Evolutionary conservation across 2,888 invertebrate genomes (phyloP).

Genomic region (Apamea anceps): DNA sequence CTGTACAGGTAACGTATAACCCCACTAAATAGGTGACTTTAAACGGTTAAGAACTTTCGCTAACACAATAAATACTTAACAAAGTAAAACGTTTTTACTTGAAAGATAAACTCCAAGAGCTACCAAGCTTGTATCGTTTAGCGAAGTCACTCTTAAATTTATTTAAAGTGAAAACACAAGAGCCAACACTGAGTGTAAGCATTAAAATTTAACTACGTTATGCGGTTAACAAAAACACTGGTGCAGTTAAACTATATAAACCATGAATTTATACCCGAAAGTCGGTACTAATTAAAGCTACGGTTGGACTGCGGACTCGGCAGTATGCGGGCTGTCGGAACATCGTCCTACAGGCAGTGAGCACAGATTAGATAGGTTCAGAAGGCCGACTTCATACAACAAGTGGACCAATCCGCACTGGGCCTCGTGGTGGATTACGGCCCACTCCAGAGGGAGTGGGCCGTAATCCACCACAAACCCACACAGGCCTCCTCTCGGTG

Average conservation of each 20-base stretch:
- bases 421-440: too few relatives aligned
- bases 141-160: constrained; percentile 27
- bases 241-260: constrained; percentile 65
- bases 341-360: constrained; percentile 33
- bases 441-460: too few relatives aligned
- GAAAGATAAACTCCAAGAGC: constrained; percentile 24
- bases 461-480: too few relatives aligned
- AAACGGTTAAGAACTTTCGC: constrained; percentile 15
- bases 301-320: constrained; percentile 65
- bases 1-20: neutral
- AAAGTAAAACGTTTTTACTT: constrained; percentile 23
- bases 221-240: constrained; percentile 61
- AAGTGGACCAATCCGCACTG: neutral
- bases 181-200: constrained; percentile 27
- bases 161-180: constrained; percentile 39
- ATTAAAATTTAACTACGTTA: constrained; percentile 56
- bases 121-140: constrained; percentile 26
- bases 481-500: too few relatives aligned
- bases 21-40: neutral
- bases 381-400: constrained; percentile 11
- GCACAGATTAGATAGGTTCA: constrained; percentile 8
- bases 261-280: constrained; percentile 73
- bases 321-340: constrained; percentile 63
- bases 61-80: constrained; percentile 17
- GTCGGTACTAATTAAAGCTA: constrained; percentile 77